Evolutionary conservation across 2,797 vertebrate species (phyloP).

Genomic region (Morelia viridis): DNA sequence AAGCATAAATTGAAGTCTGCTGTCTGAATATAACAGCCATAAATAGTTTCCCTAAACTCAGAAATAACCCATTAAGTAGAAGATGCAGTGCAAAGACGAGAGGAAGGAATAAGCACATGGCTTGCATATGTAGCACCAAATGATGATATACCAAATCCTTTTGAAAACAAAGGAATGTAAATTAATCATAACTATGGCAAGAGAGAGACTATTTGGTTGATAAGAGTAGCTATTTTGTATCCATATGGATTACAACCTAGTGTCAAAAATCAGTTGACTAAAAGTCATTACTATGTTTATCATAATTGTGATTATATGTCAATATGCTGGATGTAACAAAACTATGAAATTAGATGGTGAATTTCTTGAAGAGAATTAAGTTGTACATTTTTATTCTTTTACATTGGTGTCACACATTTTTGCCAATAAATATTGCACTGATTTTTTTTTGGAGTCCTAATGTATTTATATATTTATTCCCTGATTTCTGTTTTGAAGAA

Average conservation of each 20-base stretch:
- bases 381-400: conserved; percentile 35
- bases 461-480: conserved; percentile 23
- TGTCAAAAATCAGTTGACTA: conserved; percentile 5
- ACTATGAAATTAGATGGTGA: conserved; percentile 33
- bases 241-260: background rate
- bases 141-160: background rate
- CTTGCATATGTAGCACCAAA: background rate
- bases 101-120: background rate
- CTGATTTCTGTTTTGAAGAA: conserved; percentile 8
- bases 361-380: conserved; percentile 38
- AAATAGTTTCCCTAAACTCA: background rate
- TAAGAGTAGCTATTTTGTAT: conserved; percentile 12
- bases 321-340: conserved; percentile 27
- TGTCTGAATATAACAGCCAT: background rate
- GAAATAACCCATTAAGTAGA: background rate
- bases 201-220: conserved; percentile 10
- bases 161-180: background rate
- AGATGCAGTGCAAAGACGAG: background rate
- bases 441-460: conserved; percentile 43
- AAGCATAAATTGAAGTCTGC: background rate
- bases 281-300: conserved; percentile 21
- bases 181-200: background rate
- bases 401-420: conserved; percentile 31
- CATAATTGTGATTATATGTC: conserved; percentile 35
- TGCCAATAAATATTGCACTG: conserved; percentile 31